phyloP scores from a whole-genome alignment of 2,888 invertebrate species.

The Nasonia oneida region DNA sequence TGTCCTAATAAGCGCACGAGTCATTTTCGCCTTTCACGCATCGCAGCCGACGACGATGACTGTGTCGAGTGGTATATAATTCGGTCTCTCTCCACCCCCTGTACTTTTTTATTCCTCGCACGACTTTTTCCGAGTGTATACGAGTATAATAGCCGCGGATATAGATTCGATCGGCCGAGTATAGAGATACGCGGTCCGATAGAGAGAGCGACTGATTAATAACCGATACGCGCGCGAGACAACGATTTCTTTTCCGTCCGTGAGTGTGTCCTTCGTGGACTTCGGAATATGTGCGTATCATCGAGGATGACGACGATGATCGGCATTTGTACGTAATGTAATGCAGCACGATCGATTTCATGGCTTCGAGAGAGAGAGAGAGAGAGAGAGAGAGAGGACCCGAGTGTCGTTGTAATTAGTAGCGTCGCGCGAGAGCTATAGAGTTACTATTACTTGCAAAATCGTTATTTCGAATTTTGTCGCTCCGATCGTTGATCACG shows the following conservation, averaged over 20 bases:
- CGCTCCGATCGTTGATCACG: background rate
- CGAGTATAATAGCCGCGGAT: background rate
- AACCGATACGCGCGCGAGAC: conserved; percentile 20
- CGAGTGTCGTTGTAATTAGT: conserved; percentile 25
- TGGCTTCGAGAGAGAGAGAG: background rate
- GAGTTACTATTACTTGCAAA: conserved; percentile 34
- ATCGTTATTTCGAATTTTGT: conserved; percentile 17
- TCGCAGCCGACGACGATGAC: background rate
- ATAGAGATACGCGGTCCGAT: conserved; percentile 15
- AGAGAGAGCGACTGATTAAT: conserved; percentile 25
- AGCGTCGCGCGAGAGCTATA: conserved; percentile 24
- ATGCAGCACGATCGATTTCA: conserved; percentile 15
- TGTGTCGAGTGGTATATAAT: background rate
- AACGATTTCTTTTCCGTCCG: background rate
- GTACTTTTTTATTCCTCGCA: background rate
- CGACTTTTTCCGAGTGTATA: background rate
- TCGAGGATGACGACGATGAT: background rate
- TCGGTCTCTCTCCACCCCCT: background rate
- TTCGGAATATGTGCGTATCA: background rate
- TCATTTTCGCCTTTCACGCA: conserved; percentile 1
- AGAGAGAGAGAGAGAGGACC: too few relatives aligned
- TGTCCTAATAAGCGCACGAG: background rate
- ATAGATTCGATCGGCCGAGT: background rate
- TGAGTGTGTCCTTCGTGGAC: background rate
- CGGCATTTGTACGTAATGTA: background rate